These are phyloP conservation scores for Rattus rattus DNA, from an alignment of 2,113 vertebrate genomes.

Conservation along the genomic window DNA sequence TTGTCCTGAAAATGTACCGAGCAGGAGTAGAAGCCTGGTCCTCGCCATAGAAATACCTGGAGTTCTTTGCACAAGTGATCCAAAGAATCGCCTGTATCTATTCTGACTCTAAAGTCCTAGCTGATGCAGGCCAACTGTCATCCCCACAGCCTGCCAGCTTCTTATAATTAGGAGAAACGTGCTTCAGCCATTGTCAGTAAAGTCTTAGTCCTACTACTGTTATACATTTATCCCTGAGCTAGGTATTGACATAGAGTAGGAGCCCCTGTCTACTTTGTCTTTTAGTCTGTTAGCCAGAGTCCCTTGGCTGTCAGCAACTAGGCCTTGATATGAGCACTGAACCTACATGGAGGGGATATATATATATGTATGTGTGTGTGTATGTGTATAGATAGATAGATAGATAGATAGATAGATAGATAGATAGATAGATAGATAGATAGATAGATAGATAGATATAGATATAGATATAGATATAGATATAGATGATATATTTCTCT, in stretches of 20 bases:
- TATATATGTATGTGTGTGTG: too few species aligned
- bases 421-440: too few species aligned
- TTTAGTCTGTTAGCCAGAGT: background rate
- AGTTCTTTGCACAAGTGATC: background rate
- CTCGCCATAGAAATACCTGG: background rate
- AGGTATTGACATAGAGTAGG: background rate
- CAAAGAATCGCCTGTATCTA: background rate
- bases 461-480: too few species aligned
- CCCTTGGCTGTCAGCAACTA: background rate
- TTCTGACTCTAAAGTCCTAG: background rate
- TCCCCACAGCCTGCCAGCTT: background rate
- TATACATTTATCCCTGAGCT: background rate
- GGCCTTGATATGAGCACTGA: background rate
- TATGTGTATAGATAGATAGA: too few species aligned
- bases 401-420: too few species aligned
- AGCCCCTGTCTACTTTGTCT: background rate
- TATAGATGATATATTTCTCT: too few species aligned
- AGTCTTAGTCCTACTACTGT: background rate
- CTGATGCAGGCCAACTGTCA: background rate
- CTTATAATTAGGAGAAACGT: constrained; percentile 13
- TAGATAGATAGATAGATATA: too few species aligned
- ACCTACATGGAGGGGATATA: background rate
- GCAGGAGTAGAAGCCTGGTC: background rate
- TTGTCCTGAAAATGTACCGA: background rate
- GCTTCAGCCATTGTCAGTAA: background rate